phyloP scores from a whole-genome alignment of 2,797 vertebrate genomes.

The Cuniculus paca region DNA sequence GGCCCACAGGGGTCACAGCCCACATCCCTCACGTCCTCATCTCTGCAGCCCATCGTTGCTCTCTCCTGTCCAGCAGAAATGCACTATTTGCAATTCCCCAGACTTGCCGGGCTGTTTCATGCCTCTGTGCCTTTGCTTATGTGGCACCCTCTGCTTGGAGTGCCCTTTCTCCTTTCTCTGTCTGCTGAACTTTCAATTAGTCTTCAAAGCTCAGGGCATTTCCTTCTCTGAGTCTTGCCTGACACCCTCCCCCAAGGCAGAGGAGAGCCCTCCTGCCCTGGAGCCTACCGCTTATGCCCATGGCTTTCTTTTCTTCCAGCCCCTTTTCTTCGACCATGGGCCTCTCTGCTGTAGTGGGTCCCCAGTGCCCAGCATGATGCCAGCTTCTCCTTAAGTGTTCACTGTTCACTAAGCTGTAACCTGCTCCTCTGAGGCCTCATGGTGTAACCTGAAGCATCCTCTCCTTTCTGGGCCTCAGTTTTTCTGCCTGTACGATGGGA shows the following conservation, averaged over 20 bases:
- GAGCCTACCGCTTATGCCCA: neutral
- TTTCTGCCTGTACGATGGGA: neutral
- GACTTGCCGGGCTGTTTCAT: conserved; percentile 67
- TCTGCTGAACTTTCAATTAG: conserved; percentile 63
- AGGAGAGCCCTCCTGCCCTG: neutral
- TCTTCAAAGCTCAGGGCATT: conserved; percentile 45
- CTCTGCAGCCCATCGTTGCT: neutral
- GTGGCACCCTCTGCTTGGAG: neutral
- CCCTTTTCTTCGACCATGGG: accelerated
- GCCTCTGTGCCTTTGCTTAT: conserved; percentile 46
- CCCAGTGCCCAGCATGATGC: neutral
- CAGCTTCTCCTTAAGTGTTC: neutral
- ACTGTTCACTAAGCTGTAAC: neutral
- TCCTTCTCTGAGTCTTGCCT: conserved; percentile 9
- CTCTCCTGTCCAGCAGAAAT: neutral
- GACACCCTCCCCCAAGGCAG: neutral
- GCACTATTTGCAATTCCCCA: conserved; percentile 44
- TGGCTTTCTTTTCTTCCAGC: neutral
- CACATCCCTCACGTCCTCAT: neutral
- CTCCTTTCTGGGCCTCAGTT: neutral
- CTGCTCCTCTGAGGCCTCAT: neutral
- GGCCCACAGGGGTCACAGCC: neutral
- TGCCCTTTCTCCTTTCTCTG: conserved; percentile 65
- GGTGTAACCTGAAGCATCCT: neutral
- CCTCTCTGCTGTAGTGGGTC: neutral